phyloP scores from a whole-genome alignment of 2,797 vertebrate genomes.

The Galaxias olidus region DNA sequence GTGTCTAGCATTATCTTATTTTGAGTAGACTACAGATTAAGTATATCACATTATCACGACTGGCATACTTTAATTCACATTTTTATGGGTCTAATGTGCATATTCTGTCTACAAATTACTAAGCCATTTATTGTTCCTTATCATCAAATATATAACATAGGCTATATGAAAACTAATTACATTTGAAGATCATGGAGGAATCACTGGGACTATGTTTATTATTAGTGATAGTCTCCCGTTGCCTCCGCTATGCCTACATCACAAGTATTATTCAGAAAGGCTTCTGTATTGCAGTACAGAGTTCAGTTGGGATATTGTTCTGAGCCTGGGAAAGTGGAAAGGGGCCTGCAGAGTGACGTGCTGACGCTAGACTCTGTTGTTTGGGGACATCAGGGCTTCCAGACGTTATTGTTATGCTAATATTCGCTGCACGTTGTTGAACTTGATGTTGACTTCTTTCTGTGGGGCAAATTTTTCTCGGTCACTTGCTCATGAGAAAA shows the following conservation, averaged over 20 bases:
- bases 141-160: too few relatives aligned
- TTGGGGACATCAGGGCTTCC: slow-evolving; percentile 71
- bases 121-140: too few relatives aligned
- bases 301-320: slow-evolving; percentile 84
- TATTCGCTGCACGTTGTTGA: slow-evolving; percentile 83
- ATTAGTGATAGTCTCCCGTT: background rate
- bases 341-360: slow-evolving; percentile 58
- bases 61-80: too few relatives aligned
- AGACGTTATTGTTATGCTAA: slow-evolving; percentile 88
- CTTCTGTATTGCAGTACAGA: slow-evolving; percentile 77
- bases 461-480: slow-evolving; percentile 71
- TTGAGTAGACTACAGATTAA: too few relatives aligned
- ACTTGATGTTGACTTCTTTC: slow-evolving; percentile 93
- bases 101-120: too few relatives aligned
- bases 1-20: too few relatives aligned
- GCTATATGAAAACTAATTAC: too few relatives aligned
- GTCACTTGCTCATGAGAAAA: slow-evolving; percentile 83
- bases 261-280: slow-evolving; percentile 25
- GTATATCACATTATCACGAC: too few relatives aligned
- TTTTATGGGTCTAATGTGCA: too few relatives aligned
- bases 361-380: slow-evolving; percentile 78
- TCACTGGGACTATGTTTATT: too few relatives aligned
- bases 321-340: slow-evolving; percentile 86
- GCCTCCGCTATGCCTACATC: slow-evolving; percentile 3
- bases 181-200: too few relatives aligned